Conservation (phyloP, 2,113 vertebrate genomes). For the Copsychus sechellarum region DNA sequence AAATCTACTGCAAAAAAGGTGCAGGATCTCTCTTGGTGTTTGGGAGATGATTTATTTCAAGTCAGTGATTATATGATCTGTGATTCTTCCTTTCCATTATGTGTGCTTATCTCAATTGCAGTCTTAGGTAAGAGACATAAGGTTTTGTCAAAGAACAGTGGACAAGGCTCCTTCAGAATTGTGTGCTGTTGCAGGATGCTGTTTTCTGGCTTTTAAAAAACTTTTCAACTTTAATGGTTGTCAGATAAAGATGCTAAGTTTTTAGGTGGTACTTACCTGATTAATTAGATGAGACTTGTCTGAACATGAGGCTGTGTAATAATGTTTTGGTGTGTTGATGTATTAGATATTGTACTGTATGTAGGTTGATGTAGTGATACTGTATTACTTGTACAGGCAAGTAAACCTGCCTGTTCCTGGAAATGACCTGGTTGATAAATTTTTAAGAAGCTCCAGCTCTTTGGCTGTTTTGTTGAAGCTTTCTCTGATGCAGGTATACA, state of each 20-base stretch:
- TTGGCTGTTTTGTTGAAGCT: not conserved
- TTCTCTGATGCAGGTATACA: conserved; percentile 85
- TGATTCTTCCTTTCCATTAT: not conserved
- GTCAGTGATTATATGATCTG: not conserved
- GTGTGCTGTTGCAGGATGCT: not conserved
- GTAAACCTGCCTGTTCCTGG: not conserved
- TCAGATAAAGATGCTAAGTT: not conserved
- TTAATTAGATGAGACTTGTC: not conserved
- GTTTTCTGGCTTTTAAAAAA: not conserved
- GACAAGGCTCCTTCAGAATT: not conserved
- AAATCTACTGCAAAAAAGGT: conserved; percentile 96
- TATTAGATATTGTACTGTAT: not conserved
- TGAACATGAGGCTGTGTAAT: not conserved
- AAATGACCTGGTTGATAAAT: not conserved
- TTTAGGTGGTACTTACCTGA: not conserved
- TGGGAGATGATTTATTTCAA: not conserved
- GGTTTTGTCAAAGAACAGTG: not conserved
- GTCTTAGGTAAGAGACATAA: not conserved
- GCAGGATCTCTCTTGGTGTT: not conserved
- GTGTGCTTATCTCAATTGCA: not conserved
- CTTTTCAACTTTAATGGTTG: not conserved
- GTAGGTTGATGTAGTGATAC: too few species aligned
- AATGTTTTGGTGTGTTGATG: not conserved
- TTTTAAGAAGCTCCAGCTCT: not conserved
- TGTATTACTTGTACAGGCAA: too few species aligned